Base-by-base conservation (phyloP, 2,113 vertebrate species). In the Crotophaga sulcirostris region DNA sequence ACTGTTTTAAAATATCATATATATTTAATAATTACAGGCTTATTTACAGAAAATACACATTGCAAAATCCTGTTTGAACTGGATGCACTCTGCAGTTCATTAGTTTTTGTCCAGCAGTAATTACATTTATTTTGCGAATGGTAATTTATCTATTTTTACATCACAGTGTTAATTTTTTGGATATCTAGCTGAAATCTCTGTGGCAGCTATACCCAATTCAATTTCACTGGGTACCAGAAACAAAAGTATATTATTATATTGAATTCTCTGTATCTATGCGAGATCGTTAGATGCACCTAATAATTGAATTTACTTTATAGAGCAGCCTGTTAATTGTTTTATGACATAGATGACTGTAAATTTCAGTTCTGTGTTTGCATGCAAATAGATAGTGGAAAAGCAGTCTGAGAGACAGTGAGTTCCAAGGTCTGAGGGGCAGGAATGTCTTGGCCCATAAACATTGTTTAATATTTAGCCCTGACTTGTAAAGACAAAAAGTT, bases 31-130 rank as follows among this genome's bases (percentile, higher is more conserved):
- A 85, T 89, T 83, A 55, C 56, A 96, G 94, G 45, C 82, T 68
- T 95, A 94, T 96, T 97, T 94, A 85, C 63, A 85, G 58, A 54
- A 93, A 89, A 94, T 81, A 45, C 51, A 23, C 10, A 58, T 34
- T 73, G 69, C 58, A 75, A 85, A 89, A 80, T 84, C 31, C 49
- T 94, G 36, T 95, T 95, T 94, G 93, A 84, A 80, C 36, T 88
- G 85, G 49, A 55, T 89, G 52, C 4, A 70, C 21, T 78, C 77
- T 47, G 52, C 72, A 89, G 66, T 89, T 89, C 93, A 89, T 95
- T 97, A 84, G 87, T 96, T 97, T 91, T 94, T 94, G 95, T 89
- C 86, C 85, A 87, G 89, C 92, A 94, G 92, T 93, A 77, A 89
- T 76, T 88, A 77, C 31, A 72, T 97, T 87, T 95, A 92, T 85